Evolutionary conservation across 2,113 vertebrate species (phyloP), one percentile per base, ranked within the genome.

Genomic region (Illadopsis cleaveri): DNA sequence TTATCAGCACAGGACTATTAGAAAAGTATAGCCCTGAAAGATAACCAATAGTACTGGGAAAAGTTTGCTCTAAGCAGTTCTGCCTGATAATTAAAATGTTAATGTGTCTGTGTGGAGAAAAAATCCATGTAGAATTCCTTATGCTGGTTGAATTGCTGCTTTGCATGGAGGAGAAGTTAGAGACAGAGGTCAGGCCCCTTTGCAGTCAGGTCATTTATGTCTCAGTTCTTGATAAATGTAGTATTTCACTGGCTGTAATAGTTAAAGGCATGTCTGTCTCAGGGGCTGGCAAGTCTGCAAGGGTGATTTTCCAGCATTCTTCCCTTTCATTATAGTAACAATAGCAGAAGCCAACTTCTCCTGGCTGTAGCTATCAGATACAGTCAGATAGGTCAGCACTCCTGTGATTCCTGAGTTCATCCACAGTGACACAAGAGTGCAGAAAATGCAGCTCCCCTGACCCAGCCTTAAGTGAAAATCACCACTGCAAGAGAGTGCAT

Each of bases 301-400:
- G 72, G 79, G 57, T 92, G 68, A 90, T 94, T 96, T 97, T 96
- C 90, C 93, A 90, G 82, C 76, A 38, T 86, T 94, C 92, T 92
- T 94, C 88, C 79, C 68, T 93, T 96, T 94, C 85, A 57, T 92
- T 93, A 37, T 6, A 61, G 65, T 38, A 84, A 93, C 64, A 86
- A 86, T 78, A 89, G 56, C 38, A 45, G 15, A 50, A 94, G 92
- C 86, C 92, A 97, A 11, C 48, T 65, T 92, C 89, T 91, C 71
- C 92, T 95, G 96, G 90, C 92, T 79, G 72, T 30, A 15, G 60
- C 84, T 95, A 79, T 61, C 90, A 89, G 93, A 96, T 90, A 79
- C 31, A 78, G 58, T 47, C 70, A 91, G 82, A 88, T 86, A 94
- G 80, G 80, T 89, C 95, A 96, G 44, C 58, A 31, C 88, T 83